These are phyloP conservation scores for Deilephila porcellus DNA, from an alignment of 2,888 invertebrate genomes.

Conservation along the genomic window DNA sequence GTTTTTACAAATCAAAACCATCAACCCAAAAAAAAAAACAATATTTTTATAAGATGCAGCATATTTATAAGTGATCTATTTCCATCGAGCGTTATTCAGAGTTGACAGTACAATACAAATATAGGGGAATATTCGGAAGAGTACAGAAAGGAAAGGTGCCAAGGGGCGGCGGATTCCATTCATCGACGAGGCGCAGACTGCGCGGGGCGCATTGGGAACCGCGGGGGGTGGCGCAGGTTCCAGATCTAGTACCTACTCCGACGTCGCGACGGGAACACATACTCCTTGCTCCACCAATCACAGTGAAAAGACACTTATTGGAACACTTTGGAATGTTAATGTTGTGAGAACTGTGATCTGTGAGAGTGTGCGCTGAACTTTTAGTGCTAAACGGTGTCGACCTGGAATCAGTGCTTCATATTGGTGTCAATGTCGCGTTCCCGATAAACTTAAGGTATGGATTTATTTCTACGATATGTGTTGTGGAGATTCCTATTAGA, in stretches of 20 bases:
- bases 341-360: neutral
- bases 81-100: slow-evolving; percentile 71
- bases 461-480: neutral
- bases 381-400: neutral
- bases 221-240: slow-evolving; percentile 52
- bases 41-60: slow-evolving; percentile 46
- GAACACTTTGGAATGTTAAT: neutral
- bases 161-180: slow-evolving; percentile 71
- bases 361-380: neutral
- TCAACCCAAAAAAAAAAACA: neutral
- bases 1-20: neutral
- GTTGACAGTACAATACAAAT: slow-evolving; percentile 70
- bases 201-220: slow-evolving; percentile 59
- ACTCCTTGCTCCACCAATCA: slow-evolving; percentile 31
- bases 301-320: neutral
- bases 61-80: slow-evolving; percentile 64
- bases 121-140: slow-evolving; percentile 64
- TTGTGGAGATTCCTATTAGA: neutral
- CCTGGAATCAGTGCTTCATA: neutral
- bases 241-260: slow-evolving; percentile 69
- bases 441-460: neutral
- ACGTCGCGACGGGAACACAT: slow-evolving; percentile 53
- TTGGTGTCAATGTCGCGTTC: neutral
- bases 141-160: slow-evolving; percentile 61
- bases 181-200: slow-evolving; percentile 76